Percentiles rank a stretch among this genome's conserved stretches.
Evolutionary conservation across 2,888 invertebrate species (phyloP).

Genomic region (Cenopis cana): DNA sequence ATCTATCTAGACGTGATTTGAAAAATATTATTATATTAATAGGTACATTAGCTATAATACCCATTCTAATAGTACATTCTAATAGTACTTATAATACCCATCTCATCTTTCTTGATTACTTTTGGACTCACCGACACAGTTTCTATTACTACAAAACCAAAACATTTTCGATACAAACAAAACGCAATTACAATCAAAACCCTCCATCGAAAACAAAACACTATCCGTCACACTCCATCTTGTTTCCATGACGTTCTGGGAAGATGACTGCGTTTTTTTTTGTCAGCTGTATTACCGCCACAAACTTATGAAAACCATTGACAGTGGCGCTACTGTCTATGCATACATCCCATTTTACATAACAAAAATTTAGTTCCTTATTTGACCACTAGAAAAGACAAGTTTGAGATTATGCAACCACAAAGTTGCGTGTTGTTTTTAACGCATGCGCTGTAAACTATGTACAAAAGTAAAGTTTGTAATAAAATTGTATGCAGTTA

Average conservation of each 20-base stretch:
- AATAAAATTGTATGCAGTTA: neutral
- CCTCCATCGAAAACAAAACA: constrained; percentile 24
- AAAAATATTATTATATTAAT: too few relatives aligned
- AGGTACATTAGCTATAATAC: too few relatives aligned
- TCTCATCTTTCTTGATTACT: too few relatives aligned
- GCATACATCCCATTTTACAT: neutral
- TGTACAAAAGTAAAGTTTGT: neutral
- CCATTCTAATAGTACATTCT: too few relatives aligned
- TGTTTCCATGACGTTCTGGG: constrained; percentile 37
- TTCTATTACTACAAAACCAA: too few relatives aligned
- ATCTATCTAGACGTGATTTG: too few relatives aligned
- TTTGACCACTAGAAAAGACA: constrained; percentile 5
- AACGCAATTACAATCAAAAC: constrained; percentile 9
- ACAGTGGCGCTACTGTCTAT: constrained; percentile 16
- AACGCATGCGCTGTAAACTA: constrained; percentile 8
- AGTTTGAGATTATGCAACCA: neutral
- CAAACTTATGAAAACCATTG: neutral
- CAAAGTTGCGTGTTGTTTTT: neutral
- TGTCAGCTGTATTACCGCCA: constrained; percentile 34
- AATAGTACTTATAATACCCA: too few relatives aligned
- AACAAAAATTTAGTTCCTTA: neutral
- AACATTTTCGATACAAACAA: neutral
- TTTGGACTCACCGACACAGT: too few relatives aligned
- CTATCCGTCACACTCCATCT: constrained; percentile 36
- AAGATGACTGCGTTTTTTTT: constrained; percentile 42